Percentiles rank a stretch among this genome's conserved stretches.
phyloP scores from a whole-genome alignment of 1,140 invertebrate genomes.

The Drosophila virilis region DNA sequence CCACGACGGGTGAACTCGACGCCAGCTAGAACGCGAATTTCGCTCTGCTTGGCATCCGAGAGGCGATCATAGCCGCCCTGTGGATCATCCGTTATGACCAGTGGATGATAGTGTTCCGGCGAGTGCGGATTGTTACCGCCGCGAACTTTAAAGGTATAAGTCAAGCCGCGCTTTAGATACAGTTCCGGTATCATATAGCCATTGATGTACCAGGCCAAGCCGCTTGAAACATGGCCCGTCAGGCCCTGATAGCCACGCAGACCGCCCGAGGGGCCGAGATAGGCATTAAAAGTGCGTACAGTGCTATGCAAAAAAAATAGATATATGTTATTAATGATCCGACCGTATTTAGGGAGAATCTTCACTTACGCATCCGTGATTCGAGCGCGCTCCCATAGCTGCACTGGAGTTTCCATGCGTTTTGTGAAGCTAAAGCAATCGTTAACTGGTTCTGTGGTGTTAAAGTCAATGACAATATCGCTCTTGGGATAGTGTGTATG shows the following conservation, averaged over 20 bases:
- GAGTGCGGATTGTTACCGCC: slow-evolving; percentile 96
- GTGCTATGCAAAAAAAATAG: slow-evolving; percentile 71
- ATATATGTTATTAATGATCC: not conserved
- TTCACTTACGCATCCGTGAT: slow-evolving; percentile 89
- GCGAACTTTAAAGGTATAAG: slow-evolving; percentile 92
- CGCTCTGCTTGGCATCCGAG: slow-evolving; percentile 89
- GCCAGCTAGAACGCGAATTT: slow-evolving; percentile 92
- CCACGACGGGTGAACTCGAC: slow-evolving; percentile 93
- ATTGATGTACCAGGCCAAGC: slow-evolving; percentile 87
- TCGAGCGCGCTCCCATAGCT: slow-evolving; percentile 90
- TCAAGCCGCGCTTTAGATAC: slow-evolving; percentile 93
- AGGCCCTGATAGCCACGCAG: slow-evolving; percentile 91
- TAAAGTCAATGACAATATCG: slow-evolving; percentile 88
- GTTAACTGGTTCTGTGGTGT: slow-evolving; percentile 87
- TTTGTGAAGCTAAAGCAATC: slow-evolving; percentile 90
- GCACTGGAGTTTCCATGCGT: slow-evolving; percentile 81
- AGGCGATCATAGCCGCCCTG: slow-evolving; percentile 92
- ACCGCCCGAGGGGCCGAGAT: slow-evolving; percentile 92
- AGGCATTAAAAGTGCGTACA: slow-evolving; percentile 90
- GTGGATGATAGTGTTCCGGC: slow-evolving; percentile 94
- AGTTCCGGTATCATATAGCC: slow-evolving; percentile 94
- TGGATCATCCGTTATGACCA: slow-evolving; percentile 95
- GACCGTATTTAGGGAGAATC: too few relatives aligned
- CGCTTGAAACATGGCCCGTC: slow-evolving; percentile 86
- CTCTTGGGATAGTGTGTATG: slow-evolving; percentile 92